These are phyloP conservation scores for Cottus gobio DNA, from an alignment of 2,113 vertebrate genomes.

Conservation along the genomic window DNA sequence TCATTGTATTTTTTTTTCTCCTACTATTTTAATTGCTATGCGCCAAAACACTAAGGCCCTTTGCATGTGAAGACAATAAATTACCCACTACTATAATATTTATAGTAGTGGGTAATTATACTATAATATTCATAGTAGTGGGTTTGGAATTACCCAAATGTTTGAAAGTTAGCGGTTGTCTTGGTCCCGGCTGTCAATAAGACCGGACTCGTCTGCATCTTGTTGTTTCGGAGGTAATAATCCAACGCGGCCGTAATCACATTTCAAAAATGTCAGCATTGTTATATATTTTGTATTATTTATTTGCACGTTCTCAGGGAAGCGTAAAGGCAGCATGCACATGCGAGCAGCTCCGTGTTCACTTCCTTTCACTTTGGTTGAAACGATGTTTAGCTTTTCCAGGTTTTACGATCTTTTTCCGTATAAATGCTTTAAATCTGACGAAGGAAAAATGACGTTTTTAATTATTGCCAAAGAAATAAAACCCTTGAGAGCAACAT, in stretches of 20 bases:
- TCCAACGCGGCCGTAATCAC: not conserved
- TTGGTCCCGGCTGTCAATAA: not conserved
- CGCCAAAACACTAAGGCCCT: not conserved
- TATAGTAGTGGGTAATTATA: no score
- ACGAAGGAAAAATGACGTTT: conserved; percentile 8
- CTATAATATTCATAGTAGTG: not conserved
- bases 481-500: not conserved
- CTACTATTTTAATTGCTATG: not conserved
- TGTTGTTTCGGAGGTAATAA: not conserved
- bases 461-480: conserved; percentile 15
- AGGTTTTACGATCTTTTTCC: not conserved
- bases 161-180: not conserved
- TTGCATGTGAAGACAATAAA: not conserved
- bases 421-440: not conserved
- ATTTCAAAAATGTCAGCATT: not conserved
- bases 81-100: no score
- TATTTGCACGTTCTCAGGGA: not conserved
- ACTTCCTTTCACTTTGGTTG: not conserved
- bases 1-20: not conserved
- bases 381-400: not conserved
- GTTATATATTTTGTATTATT: not conserved
- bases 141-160: not conserved
- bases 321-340: not conserved
- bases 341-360: not conserved
- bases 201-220: not conserved